phyloP scores from a whole-genome alignment of 1,140 invertebrate species.

The Scaptodrosophila lebanonensis region DNA sequence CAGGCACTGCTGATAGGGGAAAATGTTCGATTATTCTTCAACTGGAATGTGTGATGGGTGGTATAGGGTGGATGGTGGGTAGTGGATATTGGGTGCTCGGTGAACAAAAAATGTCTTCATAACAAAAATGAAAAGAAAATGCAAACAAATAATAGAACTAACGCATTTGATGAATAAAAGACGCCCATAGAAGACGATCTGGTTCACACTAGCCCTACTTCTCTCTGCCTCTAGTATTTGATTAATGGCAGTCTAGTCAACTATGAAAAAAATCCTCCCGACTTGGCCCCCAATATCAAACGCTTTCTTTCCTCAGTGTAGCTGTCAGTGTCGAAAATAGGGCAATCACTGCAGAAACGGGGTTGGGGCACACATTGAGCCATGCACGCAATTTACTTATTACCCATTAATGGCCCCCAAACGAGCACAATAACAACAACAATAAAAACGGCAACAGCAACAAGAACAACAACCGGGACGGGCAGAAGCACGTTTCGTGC shows the following conservation, averaged over 20 bases:
- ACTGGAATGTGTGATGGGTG: neutral
- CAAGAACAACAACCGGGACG: neutral
- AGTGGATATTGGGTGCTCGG: neutral
- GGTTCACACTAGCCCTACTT: neutral
- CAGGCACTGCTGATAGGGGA: too few relatives aligned
- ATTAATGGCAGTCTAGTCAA: conserved; percentile 54
- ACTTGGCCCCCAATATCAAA: conserved; percentile 4
- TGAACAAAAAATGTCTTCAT: conserved; percentile 68
- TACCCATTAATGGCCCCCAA: conserved; percentile 60
- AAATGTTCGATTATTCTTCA: too few relatives aligned
- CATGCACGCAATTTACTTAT: conserved; percentile 73
- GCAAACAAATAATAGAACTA: conserved; percentile 32
- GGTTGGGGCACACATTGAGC: conserved; percentile 18
- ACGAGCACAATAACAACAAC: neutral
- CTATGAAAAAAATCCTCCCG: conserved; percentile 16
- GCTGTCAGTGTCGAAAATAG: conserved; percentile 63
- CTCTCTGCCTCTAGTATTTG: conserved; percentile 42
- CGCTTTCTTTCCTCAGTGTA: conserved; percentile 3
- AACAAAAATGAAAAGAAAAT: conserved; percentile 53
- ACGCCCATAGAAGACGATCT: conserved; percentile 38
- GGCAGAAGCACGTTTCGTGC: neutral
- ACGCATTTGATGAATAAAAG: conserved; percentile 11
- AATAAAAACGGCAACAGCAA: neutral
- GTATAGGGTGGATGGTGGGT: neutral
- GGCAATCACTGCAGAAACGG: conserved; percentile 69